Conservation (phyloP, 1,140 invertebrate genomes). For the Hycleus phaleratus region DNA sequence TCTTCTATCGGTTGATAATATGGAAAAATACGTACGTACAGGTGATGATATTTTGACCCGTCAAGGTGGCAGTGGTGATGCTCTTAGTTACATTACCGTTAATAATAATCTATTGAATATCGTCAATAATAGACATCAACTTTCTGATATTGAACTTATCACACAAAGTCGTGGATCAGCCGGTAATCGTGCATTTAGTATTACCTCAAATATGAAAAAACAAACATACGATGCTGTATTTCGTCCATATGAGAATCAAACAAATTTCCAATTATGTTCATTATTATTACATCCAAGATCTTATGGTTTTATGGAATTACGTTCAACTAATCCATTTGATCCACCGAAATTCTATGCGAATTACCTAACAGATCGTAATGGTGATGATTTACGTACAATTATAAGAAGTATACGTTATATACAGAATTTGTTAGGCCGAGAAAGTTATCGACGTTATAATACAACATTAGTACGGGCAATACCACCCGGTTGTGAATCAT, state of each 20-base stretch:
- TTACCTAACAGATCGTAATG: constrained; percentile 48
- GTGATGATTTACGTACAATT: constrained; percentile 42
- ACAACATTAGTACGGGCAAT: constrained; percentile 40
- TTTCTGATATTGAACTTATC: constrained; percentile 58
- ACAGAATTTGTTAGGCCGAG: constrained; percentile 33
- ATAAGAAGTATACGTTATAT: constrained; percentile 39
- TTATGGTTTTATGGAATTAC: constrained; percentile 49
- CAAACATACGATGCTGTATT: constrained; percentile 18
- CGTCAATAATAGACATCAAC: constrained; percentile 26
- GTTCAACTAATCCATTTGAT: constrained; percentile 50
- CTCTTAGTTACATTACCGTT: constrained; percentile 41
- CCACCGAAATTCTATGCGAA: constrained; percentile 58
- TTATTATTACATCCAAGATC: constrained; percentile 65
- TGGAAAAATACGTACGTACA: background rate
- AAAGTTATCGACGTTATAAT: constrained; percentile 37
- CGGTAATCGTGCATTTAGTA: background rate
- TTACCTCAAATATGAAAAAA: constrained; percentile 3
- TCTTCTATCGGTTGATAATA: background rate
- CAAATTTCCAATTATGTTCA: constrained; percentile 57
- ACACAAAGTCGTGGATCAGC: too few relatives aligned
- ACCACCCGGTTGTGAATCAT: constrained; percentile 44
- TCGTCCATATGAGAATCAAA: constrained; percentile 41
- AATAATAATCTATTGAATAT: constrained; percentile 37
- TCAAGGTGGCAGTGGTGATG: constrained; percentile 44
- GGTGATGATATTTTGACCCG: background rate